Evolutionary conservation across 2,797 vertebrate species (phyloP).

Genomic region (Anguilla pacifica): DNA sequence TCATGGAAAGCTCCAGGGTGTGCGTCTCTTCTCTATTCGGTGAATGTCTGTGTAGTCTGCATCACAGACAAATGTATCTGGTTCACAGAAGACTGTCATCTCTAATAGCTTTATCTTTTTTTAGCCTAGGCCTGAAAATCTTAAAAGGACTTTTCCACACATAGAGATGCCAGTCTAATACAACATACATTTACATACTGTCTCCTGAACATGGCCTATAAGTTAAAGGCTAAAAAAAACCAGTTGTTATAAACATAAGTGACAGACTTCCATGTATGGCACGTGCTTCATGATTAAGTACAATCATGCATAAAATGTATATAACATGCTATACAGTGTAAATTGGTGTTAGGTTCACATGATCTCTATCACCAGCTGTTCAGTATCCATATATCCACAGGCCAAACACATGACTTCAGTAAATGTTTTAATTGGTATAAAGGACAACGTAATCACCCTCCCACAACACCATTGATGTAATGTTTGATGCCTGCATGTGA

Average conservation of each 20-base stretch:
- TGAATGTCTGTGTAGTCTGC: not conserved
- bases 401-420: not conserved
- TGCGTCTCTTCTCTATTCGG: not conserved
- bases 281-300: not conserved
- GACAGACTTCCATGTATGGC: not conserved
- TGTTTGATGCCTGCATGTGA: not conserved
- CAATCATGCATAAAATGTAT: not conserved
- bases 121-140: not conserved
- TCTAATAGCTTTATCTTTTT: not conserved
- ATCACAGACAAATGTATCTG: not conserved
- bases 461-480: not conserved
- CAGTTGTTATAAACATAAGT: not conserved
- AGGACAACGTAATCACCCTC: not conserved
- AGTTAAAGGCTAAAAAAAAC: constrained; percentile 4
- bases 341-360: not conserved
- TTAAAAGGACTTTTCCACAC: not conserved
- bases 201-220: not conserved
- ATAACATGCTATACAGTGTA: not conserved
- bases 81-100: not conserved
- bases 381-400: not conserved
- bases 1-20: not conserved
- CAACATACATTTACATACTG: not conserved
- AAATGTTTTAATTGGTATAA: not conserved
- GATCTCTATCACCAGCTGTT: not conserved
- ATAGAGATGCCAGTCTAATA: not conserved